Evolutionary conservation across 2,888 invertebrate species (phyloP), one percentile per base, ranked within the genome.

Genomic region (Philereme transversata): DNA sequence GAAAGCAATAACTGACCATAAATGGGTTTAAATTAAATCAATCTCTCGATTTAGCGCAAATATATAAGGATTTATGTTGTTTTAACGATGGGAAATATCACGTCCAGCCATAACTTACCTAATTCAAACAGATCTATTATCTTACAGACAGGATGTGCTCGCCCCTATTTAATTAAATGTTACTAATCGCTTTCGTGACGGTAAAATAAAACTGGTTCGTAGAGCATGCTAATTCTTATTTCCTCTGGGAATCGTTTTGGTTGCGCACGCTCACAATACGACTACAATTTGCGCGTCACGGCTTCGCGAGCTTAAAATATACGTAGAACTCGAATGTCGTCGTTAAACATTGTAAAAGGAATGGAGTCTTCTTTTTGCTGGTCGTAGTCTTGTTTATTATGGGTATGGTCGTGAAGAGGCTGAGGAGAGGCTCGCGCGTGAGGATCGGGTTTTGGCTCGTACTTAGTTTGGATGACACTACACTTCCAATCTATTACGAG

Each of bases 391-490:
- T 69, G 70, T 78, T 76, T 71, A 74, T 71, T 72, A 73, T 74
- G 71, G 71, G 72, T 68, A 72, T 74, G 70, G 72, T 69, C 67
- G 69, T 69, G 65, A 70, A 71, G 70, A 73, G 64, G 66, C 67
- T 74, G 73, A 74, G 73, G 8, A 48, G 41, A 48, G 41, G 38
- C 46, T 46, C 34, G 60, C 46, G 22, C 8, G 4, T 6, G 69
- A 75, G 72, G 69, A 71, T 72, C 35, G 72, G 70, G 70, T 71
- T 72, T 74, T 69, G 76, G 72, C 66, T 71, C 69, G 54, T 81
- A 72, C 77, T 79, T 75, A 77, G 4, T 40, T 40, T 6, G 76
- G 76, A 83, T 85, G 84, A 84, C 82, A 82, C 62, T 76, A 84
- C 83, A 79, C 63, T 82, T 81, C 71, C 72, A 72, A 74, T 50